Percentiles rank a stretch among this genome's conserved stretches.
Evolutionary conservation across 2,888 invertebrate genomes (phyloP).

Genomic region (Rhagophthalmus giganteus): DNA sequence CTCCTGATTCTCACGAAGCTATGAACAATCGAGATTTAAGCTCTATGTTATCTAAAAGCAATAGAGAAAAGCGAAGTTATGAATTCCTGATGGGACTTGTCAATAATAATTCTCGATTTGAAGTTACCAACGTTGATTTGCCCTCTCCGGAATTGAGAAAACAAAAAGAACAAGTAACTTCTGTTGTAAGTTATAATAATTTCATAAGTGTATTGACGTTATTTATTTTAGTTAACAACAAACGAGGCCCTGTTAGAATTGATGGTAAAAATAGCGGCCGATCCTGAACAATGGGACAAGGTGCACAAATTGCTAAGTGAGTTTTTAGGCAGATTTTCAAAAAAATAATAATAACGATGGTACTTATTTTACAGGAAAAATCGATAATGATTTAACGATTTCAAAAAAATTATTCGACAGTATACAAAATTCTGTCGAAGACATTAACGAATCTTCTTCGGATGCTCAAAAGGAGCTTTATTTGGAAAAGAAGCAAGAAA

Average conservation of each 20-base stretch:
- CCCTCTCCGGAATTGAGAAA: slow-evolving; percentile 10
- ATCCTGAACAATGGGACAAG: slow-evolving; percentile 53
- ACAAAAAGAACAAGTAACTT: slow-evolving; percentile 16
- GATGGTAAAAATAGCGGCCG: slow-evolving; percentile 52
- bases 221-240: slow-evolving; percentile 37
- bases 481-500: slow-evolving; percentile 7
- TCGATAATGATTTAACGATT: slow-evolving; percentile 46
- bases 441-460: slow-evolving; percentile 4
- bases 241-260: slow-evolving; percentile 51
- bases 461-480: background rate
- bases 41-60: slow-evolving; percentile 38
- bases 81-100: slow-evolving; percentile 53
- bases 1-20: slow-evolving; percentile 53
- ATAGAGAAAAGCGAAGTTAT: slow-evolving; percentile 50
- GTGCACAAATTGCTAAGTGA: slow-evolving; percentile 53
- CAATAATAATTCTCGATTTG: slow-evolving; percentile 52
- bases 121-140: slow-evolving; percentile 47
- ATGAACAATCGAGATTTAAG: slow-evolving; percentile 52
- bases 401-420: slow-evolving; percentile 45
- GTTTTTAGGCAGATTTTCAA: slow-evolving; percentile 27
- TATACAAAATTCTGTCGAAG: slow-evolving; percentile 29
- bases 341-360: too few relatives aligned
- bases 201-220: background rate
- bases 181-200: too few relatives aligned
- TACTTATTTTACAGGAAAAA: slow-evolving; percentile 46